Evolutionary conservation across 1,140 invertebrate species (phyloP).

Genomic region (Cryptotermes secundus): DNA sequence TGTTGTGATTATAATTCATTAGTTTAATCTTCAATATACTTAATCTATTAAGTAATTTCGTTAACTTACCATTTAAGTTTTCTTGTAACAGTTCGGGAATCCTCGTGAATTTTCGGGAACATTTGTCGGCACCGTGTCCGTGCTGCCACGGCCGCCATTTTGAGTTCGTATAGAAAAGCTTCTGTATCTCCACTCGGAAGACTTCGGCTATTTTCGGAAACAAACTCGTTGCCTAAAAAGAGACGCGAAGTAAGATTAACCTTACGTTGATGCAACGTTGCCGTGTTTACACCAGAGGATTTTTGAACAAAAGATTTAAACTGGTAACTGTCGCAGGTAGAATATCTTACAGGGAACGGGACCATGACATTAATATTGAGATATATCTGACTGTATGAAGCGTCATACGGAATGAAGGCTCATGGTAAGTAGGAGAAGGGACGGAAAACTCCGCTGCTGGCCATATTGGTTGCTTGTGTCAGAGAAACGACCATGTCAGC

Average conservation of each 20-base stretch:
- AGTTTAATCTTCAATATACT: neutral
- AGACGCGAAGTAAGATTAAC: constrained; percentile 8
- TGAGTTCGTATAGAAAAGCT: constrained; percentile 14
- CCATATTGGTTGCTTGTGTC: neutral
- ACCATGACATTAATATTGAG: too few relatives aligned
- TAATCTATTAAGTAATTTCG: neutral
- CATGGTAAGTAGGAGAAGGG: neutral
- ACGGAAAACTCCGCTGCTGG: neutral
- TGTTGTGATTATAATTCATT: neutral
- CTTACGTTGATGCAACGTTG: neutral
- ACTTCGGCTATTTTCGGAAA: neutral
- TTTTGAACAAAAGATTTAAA: constrained; percentile 7
- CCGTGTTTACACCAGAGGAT: neutral
- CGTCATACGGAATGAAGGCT: neutral
- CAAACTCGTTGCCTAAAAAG: neutral
- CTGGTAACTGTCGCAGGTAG: too few relatives aligned
- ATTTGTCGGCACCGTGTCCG: neutral
- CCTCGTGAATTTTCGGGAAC: neutral
- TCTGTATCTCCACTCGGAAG: neutral
- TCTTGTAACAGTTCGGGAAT: neutral
- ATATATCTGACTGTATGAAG: neutral
- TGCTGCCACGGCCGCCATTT: constrained; percentile 8
- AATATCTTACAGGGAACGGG: neutral
- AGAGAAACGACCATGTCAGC: neutral
- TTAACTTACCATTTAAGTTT: neutral